Percentiles rank a stretch among this genome's conserved stretches.
Conservation (phyloP, 2,113 vertebrate species). For the Proterorhinus semilunaris region DNA sequence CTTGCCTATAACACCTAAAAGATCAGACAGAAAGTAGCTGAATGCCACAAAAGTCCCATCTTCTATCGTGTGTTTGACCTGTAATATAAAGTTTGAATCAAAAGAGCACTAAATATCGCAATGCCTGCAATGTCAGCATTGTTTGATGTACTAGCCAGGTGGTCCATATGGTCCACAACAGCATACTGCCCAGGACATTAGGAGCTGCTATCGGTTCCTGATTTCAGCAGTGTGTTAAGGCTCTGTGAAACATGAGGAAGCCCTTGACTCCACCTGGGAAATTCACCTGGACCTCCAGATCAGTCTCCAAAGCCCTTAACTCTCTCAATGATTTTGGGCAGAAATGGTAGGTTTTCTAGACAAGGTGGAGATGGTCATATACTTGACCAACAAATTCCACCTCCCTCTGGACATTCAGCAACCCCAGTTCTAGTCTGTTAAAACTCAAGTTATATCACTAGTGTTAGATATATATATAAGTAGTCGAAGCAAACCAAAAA, state of each 20-base stretch:
- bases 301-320: too few species aligned
- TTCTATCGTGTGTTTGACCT: constrained; percentile 2
- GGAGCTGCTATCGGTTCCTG: background rate
- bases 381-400: background rate
- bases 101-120: background rate
- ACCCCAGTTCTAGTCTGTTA: background rate
- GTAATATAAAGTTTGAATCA: too few species aligned
- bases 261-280: background rate
- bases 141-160: background rate
- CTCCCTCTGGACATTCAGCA: background rate
- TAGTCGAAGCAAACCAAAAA: too few species aligned
- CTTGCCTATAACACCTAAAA: constrained; percentile 2
- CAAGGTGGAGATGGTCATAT: background rate
- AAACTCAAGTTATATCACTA: background rate
- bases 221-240: background rate
- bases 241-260: background rate
- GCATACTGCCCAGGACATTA: too few species aligned
- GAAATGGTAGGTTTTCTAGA: background rate
- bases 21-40: constrained; percentile 1
- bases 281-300: background rate
- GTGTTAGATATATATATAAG: background rate
- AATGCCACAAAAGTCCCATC: constrained; percentile 11
- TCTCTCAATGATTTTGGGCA: background rate
- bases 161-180: background rate
- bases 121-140: constrained; percentile 1